phyloP scores from a whole-genome alignment of 2,888 invertebrate genomes.

The Drosophila helvetica region DNA sequence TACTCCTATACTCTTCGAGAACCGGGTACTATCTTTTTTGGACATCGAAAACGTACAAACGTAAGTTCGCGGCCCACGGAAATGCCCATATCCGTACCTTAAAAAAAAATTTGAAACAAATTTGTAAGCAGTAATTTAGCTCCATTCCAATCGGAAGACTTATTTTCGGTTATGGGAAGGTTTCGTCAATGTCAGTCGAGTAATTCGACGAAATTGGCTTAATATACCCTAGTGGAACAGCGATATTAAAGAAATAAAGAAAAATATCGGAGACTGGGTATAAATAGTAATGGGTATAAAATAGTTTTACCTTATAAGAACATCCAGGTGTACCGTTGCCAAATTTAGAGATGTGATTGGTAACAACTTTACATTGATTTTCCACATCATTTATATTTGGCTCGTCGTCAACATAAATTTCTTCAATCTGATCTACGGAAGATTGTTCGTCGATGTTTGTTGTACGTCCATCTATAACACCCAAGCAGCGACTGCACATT shows the following conservation, averaged over 20 bases:
- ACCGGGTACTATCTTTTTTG: too few relatives aligned
- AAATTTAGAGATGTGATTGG: conserved; percentile 70
- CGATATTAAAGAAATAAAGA: background rate
- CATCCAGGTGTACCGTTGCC: conserved; percentile 78
- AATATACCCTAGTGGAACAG: too few relatives aligned
- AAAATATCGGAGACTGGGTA: background rate
- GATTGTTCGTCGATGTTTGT: conserved; percentile 84
- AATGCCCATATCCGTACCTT: too few relatives aligned
- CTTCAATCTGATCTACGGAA: conserved; percentile 89
- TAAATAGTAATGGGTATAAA: background rate
- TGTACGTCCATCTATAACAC: conserved; percentile 86
- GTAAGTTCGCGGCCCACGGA: too few relatives aligned
- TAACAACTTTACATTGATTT: conserved; percentile 71
- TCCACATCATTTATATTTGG: conserved; percentile 85
- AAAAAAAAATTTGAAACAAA: too few relatives aligned
- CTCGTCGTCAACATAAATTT: conserved; percentile 85
- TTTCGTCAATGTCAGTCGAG: too few relatives aligned
- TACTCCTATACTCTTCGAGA: too few relatives aligned
- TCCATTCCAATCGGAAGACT: too few relatives aligned
- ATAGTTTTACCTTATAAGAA: conserved; percentile 85
- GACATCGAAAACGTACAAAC: too few relatives aligned
- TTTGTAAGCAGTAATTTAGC: too few relatives aligned
- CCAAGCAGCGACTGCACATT: conserved; percentile 91
- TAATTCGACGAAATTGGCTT: too few relatives aligned
- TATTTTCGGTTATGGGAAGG: too few relatives aligned